phyloP scores from a whole-genome alignment of 64 coral and sea anemone species.

The Dendrophyllia cribrosa region DNA sequence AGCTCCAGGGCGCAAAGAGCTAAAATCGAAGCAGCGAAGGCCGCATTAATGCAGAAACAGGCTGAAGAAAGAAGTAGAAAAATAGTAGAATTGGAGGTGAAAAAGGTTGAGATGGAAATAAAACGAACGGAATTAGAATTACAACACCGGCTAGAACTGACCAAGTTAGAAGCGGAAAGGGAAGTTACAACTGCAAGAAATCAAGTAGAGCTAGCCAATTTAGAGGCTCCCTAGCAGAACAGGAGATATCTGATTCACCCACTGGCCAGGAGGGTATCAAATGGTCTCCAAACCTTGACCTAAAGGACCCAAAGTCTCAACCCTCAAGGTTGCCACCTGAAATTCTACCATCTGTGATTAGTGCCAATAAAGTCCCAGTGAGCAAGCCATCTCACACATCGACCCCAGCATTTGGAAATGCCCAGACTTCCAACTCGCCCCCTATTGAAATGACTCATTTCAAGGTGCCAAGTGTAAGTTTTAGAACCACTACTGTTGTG shows the following conservation, averaged over 20 bases:
- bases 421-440: too few relatives aligned
- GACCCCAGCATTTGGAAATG: not conserved
- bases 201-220: too few relatives aligned
- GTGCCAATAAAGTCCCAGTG: not conserved
- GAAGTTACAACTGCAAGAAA: too few relatives aligned
- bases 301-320: not conserved
- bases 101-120: too few relatives aligned
- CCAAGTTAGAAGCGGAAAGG: too few relatives aligned
- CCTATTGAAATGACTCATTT: too few relatives aligned
- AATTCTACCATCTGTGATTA: not conserved
- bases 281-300: too few relatives aligned
- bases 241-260: conserved; percentile 14
- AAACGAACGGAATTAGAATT: too few relatives aligned
- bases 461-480: not conserved
- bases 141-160: too few relatives aligned
- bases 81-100: not conserved
- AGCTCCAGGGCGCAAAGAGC: not conserved
- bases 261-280: too few relatives aligned
- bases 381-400: not conserved
- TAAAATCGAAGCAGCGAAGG: not conserved
- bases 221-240: too few relatives aligned
- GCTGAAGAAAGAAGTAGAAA: conserved; percentile 5
- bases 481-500: too few relatives aligned
- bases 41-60: not conserved
- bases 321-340: not conserved